Conservation (phyloP, 1,140 invertebrate genomes). For the Lithobius niger region DNA sequence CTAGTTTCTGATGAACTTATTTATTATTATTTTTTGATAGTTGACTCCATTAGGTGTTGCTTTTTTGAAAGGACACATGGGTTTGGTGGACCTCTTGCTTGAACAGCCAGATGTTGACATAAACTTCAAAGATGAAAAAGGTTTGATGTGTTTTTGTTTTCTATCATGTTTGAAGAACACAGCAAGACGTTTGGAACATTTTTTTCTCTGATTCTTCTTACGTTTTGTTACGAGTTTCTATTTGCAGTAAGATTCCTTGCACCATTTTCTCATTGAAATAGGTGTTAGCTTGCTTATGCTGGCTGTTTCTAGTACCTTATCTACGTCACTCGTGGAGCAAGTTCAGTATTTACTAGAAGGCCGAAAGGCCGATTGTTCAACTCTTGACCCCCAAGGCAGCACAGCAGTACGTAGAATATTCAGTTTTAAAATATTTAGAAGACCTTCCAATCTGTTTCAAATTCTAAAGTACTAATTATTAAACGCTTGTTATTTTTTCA, state of each 20-base stretch:
- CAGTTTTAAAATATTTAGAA: background rate
- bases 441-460: background rate
- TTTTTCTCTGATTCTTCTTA: constrained; percentile 2
- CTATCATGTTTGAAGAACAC: too few species aligned
- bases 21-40: constrained; percentile 19
- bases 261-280: too few species aligned
- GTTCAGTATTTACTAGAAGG: constrained; percentile 32
- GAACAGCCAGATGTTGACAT: constrained; percentile 34
- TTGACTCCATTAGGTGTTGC: constrained; percentile 36
- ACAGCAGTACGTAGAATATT: constrained; percentile 30
- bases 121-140: constrained; percentile 31
- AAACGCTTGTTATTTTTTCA: constrained; percentile 8
- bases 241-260: too few species aligned
- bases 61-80: constrained; percentile 39
- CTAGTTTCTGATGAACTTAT: too few species aligned
- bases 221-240: too few species aligned
- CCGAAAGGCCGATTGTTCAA: constrained; percentile 30
- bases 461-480: background rate
- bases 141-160: too few species aligned
- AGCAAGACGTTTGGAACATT: too few species aligned
- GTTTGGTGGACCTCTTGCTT: constrained; percentile 36
- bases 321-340: constrained; percentile 27
- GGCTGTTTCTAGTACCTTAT: constrained; percentile 24
- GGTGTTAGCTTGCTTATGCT: constrained; percentile 31
- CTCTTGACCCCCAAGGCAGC: constrained; percentile 32